A percentile compares a stretch with the other conserved stretches of the same genome.
Conservation (phyloP, 2,888 invertebrate species). For the Aleiodes leptofemur region DNA sequence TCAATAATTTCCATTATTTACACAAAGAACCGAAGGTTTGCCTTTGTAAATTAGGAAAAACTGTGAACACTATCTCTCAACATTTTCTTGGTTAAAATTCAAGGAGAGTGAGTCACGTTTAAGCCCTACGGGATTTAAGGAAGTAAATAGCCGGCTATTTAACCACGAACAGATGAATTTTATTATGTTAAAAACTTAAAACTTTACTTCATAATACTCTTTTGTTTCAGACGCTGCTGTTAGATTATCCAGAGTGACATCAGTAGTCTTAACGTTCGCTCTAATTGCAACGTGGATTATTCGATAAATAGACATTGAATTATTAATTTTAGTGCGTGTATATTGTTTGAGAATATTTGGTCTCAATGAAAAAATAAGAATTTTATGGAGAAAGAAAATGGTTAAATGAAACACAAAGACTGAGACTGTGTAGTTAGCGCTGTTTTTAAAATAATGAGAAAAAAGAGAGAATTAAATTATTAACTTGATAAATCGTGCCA, state of each 20-base stretch:
- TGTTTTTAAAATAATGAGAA: constrained; percentile 52
- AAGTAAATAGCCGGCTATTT: no score
- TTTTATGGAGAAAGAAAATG: constrained; percentile 40
- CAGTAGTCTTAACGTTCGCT: constrained; percentile 58
- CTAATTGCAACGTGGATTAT: constrained; percentile 64
- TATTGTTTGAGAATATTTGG: constrained; percentile 45
- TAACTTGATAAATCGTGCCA: neutral
- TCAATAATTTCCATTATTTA: constrained; percentile 41
- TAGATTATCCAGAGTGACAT: constrained; percentile 54
- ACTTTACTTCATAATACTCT: constrained; percentile 23
- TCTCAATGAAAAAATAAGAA: constrained; percentile 47
- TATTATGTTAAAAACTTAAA: neutral
- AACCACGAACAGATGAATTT: no score
- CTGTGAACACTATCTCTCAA: neutral
- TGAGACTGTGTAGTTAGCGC: constrained; percentile 39
- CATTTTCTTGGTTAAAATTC: neutral
- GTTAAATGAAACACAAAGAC: constrained; percentile 42
- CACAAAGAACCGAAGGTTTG: neutral
- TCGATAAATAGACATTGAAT: constrained; percentile 61
- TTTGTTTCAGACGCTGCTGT: constrained; percentile 62
- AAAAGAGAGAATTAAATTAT: constrained; percentile 25
- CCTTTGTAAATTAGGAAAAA: neutral
- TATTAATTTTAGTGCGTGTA: constrained; percentile 35
- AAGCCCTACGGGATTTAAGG: no score
- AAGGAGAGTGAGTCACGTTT: no score